Base-by-base conservation (phyloP, 2,797 vertebrate genomes). In the Poecilia wingei region DNA sequence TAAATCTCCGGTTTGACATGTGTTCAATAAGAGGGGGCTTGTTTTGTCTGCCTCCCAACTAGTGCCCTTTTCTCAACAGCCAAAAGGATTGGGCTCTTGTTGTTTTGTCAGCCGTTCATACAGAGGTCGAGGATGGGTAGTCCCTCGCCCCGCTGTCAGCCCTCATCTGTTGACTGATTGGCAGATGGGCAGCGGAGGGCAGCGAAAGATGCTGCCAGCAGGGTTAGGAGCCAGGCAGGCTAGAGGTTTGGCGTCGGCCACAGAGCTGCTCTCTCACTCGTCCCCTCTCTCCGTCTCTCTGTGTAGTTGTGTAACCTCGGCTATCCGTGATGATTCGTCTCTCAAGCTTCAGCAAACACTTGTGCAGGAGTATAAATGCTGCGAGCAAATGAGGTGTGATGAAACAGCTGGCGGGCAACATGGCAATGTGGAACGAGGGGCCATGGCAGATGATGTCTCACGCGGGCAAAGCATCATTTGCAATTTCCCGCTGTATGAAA, bases 391-490 rank as follows among this genome's bases (percentile, higher is more conserved):
- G 93, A 94, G 92, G 92, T 90, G 49, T 91, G 90, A 86, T 84
- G 47, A 90, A 93, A 91, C 94, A 95, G 93, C 94, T 94, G 94
- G 93, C 93, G 86, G 90, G 84, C 89, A 89, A 87, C 93, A 90
- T 90, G 92, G 91, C 84, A 75, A 84, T 39, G 84, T 74, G 74
- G 91, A 94, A 86, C 86, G 90, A 93, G 90, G 84, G 88, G 91
- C 92, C 82, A 36, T 80, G 82, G 87, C 90, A 91, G 89, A 93
- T 88, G 92, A 94, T 91, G 90, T 90, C 89, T 92, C 87, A 18
- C 31, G 18, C 43, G 82, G 92, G 90, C 87, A 83, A 87, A 90
- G 83, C 82, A 85, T 94, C 84, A 90, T 91, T 90, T 86, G 82
- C 85, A 78, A 87, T 88, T 93, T 95, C 87, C 91, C 51, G 78